Evolutionary conservation across 1,140 invertebrate genomes (phyloP), one percentile per base, ranked within the genome.

Genomic region (Drosophila teissieri): DNA sequence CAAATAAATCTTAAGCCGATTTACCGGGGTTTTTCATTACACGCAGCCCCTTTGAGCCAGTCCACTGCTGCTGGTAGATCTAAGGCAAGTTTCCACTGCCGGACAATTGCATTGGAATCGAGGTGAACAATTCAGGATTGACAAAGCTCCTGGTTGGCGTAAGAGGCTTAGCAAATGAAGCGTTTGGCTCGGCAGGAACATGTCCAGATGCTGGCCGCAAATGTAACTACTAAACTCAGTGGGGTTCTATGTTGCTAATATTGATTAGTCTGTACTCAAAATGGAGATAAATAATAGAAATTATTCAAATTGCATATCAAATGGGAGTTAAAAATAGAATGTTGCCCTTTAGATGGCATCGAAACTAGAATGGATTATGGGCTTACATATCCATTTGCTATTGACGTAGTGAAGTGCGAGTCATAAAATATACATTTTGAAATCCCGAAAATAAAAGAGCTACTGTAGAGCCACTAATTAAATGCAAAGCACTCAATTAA

Each of bases 1-100:
- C 64, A 70, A 40, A 75, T 80, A 62, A 72, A 78, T 73, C 65
- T 53, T 44, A 64, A 75, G 39, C 48, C 52, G 52, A 70, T 84
- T 70, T 58, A 19, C 40, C 34, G 10, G 42, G 36, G 10, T 19
- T 48, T 62, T 62, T 73, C 72, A 39, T 52, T 42, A 39, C 39
- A 55, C 44, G 37, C 34, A 39, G 10, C 63, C 8, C 51, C 62
- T 68, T 46, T 67, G 62, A 55, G 17, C 54, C 22, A 14, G 40
- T 15, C 4, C n/a, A 40, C n/a, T 45, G 11, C 3, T 17, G 19
- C 11, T 8, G 31, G 31, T 11, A 17, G 46, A 72, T 42, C 36
- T 58, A 58, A 22, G 2, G 27, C 49, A 48, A 73, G 49, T 53
- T 73, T 62, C 48, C 55, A 73, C 27, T 73, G 55, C 69, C 54